Percentiles rank a stretch among this genome's conserved stretches.
Evolutionary conservation across 2,113 vertebrate genomes (phyloP).

Genomic region (Austrofundulus limnaeus): DNA sequence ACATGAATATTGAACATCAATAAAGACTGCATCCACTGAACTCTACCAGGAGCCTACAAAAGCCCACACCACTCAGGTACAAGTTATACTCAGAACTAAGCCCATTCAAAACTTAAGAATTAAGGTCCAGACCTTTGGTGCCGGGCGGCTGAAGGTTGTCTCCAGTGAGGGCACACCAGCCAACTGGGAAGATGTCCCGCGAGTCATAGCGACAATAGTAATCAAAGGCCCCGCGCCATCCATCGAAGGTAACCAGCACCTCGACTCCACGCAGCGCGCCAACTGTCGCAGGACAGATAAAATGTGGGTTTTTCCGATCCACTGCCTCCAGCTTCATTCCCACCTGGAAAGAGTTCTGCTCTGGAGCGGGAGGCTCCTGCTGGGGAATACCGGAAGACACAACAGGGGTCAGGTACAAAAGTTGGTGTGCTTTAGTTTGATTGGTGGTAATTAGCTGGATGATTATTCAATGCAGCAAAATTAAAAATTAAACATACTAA

Average conservation of each 20-base stretch:
- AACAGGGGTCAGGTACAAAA: conserved; percentile 17
- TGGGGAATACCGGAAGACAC: conserved; percentile 46
- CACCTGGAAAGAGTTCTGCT: conserved; percentile 95
- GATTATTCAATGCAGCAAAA: not conserved
- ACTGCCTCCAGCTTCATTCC: conserved; percentile 99
- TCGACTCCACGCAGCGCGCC: conserved; percentile 96
- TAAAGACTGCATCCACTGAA: not conserved
- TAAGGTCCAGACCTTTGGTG: conserved; percentile 87
- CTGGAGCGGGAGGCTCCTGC: conserved; percentile 94
- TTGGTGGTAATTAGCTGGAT: not conserved
- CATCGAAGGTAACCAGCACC: conserved; percentile 98
- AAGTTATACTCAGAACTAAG: too few relatives aligned
- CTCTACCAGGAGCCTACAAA: not conserved
- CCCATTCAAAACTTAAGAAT: too few relatives aligned
- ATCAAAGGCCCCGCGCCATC: conserved; percentile 98
- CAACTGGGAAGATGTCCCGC: conserved; percentile 97
- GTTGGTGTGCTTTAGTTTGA: not conserved
- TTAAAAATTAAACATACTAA: too few relatives aligned
- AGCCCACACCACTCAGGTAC: too few relatives aligned
- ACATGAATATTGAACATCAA: not conserved
- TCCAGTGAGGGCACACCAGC: conserved; percentile 96
- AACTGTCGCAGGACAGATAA: conserved; percentile 98
- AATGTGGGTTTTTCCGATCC: conserved; percentile 98
- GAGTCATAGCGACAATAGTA: conserved; percentile 99
- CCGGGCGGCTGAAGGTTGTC: conserved; percentile 98